A percentile compares a stretch with the other conserved stretches of the same genome.
phyloP scores from a whole-genome alignment of 1,140 invertebrate genomes.

The Stegodyphus mimosarum region DNA sequence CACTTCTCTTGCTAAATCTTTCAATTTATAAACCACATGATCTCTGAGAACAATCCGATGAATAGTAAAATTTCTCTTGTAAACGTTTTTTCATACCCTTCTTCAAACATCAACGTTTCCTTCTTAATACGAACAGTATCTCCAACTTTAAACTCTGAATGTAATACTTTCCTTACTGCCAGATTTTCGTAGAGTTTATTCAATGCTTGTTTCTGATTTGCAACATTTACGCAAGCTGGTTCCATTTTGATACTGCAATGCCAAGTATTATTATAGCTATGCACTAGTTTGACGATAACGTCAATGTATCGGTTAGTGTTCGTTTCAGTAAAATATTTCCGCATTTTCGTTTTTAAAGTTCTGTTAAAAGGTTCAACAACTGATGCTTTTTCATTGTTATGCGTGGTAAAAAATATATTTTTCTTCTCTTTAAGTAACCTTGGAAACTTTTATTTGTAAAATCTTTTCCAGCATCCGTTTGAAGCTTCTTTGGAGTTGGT shows the following conservation, averaged over 20 bases:
- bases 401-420: constrained; percentile 69
- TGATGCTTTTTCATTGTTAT: constrained; percentile 68
- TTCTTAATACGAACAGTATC: constrained; percentile 62
- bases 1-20: constrained; percentile 20
- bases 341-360: constrained; percentile 70
- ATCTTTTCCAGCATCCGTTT: constrained; percentile 53
- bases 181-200: constrained; percentile 45
- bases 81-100: constrained; percentile 49
- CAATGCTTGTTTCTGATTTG: constrained; percentile 63
- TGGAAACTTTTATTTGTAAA: constrained; percentile 63
- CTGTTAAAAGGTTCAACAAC: constrained; percentile 70
- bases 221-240: constrained; percentile 66
- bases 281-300: constrained; percentile 66
- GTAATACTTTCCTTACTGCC: background rate
- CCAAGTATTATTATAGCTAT: constrained; percentile 68
- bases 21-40: constrained; percentile 33
- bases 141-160: constrained; percentile 64
- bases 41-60: background rate
- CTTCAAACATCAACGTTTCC: constrained; percentile 46
- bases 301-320: constrained; percentile 68
- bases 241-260: constrained; percentile 68
- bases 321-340: constrained; percentile 67
- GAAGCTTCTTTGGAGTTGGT: too few species aligned
- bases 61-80: constrained; percentile 56
- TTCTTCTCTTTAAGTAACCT: constrained; percentile 63